Evolutionary conservation across 2,797 vertebrate species (phyloP).

Genomic region (Chelonia mydas): DNA sequence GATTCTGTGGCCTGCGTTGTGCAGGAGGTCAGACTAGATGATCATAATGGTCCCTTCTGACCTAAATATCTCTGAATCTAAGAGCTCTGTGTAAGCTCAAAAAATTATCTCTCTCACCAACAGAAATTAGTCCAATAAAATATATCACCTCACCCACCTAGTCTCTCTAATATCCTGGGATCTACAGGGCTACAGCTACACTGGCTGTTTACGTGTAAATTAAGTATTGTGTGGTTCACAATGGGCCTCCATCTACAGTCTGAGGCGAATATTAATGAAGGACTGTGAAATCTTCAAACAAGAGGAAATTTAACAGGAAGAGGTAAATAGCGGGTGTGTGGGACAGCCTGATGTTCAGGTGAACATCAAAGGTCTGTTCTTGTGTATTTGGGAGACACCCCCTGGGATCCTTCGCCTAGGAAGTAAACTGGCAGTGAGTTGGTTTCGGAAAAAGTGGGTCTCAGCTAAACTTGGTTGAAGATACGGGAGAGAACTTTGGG

Average conservation of each 20-base stretch:
- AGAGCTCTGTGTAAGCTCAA: neutral
- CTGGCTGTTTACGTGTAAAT: neutral
- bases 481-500: neutral
- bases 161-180: neutral
- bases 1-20: no score
- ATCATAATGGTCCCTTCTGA: no score
- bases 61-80: no score
- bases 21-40: no score
- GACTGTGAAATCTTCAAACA: neutral
- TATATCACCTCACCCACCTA: neutral
- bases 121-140: neutral
- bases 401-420: neutral
- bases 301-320: neutral
- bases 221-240: neutral
- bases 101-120: neutral
- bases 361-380: neutral
- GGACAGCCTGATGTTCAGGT: neutral
- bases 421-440: neutral
- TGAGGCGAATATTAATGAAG: neutral
- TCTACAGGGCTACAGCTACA: neutral
- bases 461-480: neutral
- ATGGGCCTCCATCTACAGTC: no score
- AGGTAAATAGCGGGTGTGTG: no score
- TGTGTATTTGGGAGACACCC: neutral
- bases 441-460: neutral